Base-by-base conservation (phyloP, 2,113 vertebrate species). In the Carollia perspicillata region DNA sequence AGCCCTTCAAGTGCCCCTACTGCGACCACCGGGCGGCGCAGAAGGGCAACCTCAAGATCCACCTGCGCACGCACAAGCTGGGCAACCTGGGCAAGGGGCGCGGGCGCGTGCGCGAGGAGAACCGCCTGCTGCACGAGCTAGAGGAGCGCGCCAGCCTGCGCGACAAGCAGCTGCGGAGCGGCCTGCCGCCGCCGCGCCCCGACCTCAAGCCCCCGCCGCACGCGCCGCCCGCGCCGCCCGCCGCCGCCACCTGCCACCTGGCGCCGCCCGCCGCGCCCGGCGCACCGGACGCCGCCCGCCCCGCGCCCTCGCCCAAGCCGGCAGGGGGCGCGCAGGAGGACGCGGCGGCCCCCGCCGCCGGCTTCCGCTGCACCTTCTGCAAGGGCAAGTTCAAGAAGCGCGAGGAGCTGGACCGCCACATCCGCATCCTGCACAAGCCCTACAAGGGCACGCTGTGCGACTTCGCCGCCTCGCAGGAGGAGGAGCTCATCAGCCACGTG, bases 301-400 rank as follows among this genome's bases (percentile, higher is more conserved):
- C 99, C 0, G 99, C 98, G 14, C 99, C 99, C 92, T 99, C 99
- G 65, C 99, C 99, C 49, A 99, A 99, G 98, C 99, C 99, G 0
- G 97, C 98, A 8, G 63, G 71, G 60, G 98, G 97, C 3, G 94
- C 98, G 84, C 99, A 99, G 97, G 99, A 99, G 69, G 99, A 99
- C 71, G 98, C 98, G 44, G 98, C 98, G 0, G 94, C 99, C 44
- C 99, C 99, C 4, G 98, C 99, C 0, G 98, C 99, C 0, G 99
- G 99, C 77, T 99, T 99, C 98, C 99, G 99, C 74, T 99, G 99
- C 98, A 99, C 99, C 1, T 99, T 99, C 97, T 99, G 99, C 98
- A 99, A 99, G 98, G 99, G 99, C 96, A 99, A 99, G 98, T 99
- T 99, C 97, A 99, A 99, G 98, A 99, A 99, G 97, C 98, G 99